Evolutionary conservation across 2,888 invertebrate genomes (phyloP).

Genomic region (Conus canariensis): DNA sequence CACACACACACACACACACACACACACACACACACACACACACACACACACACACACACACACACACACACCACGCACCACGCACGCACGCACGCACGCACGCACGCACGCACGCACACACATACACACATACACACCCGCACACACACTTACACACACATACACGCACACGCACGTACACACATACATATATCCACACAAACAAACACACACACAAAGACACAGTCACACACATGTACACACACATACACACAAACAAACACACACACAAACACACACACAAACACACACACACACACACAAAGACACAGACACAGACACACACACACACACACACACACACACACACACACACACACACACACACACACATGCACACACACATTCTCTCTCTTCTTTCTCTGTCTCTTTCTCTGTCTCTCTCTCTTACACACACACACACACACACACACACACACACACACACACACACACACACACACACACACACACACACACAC

Average conservation of each 20-base stretch:
- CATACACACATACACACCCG: not conserved
- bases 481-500: no score
- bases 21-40: constrained; percentile 14
- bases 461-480: no score
- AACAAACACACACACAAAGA: constrained; percentile 26
- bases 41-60: not conserved
- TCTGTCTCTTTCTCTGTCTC: not conserved
- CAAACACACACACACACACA: not conserved
- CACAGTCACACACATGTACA: constrained; percentile 23
- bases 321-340: not conserved
- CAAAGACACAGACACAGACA: not conserved
- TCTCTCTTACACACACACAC: not conserved
- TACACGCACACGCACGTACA: constrained; percentile 39
- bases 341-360: constrained; percentile 1
- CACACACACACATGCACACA: not conserved
- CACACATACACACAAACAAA: constrained; percentile 14
- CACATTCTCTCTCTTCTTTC: not conserved
- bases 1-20: not conserved
- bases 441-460: no score
- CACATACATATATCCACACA: constrained; percentile 37
- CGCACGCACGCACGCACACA: not conserved
- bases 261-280: constrained; percentile 21
- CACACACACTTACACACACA: constrained; percentile 37
- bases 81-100: not conserved
- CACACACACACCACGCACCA: not conserved